A percentile compares a stretch with the other conserved stretches of the same genome.
Conservation (phyloP, 2,888 invertebrate genomes). For the Dione juno region DNA sequence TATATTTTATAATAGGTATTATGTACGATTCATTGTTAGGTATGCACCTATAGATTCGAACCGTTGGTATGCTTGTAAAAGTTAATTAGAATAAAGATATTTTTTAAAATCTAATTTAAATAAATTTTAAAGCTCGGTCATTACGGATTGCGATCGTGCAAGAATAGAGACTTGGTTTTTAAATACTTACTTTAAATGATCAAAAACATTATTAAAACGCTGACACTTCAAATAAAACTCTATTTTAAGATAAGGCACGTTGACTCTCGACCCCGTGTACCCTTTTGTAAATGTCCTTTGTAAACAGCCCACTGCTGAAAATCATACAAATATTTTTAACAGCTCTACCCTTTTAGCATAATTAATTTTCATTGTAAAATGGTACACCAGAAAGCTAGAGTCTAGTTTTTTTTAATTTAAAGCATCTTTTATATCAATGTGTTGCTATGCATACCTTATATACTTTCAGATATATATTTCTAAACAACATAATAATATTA, state of each 20-base stretch:
- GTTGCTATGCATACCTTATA: too few relatives aligned
- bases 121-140: too few relatives aligned
- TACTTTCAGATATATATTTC: too few relatives aligned
- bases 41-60: too few relatives aligned
- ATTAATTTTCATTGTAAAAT: conserved; percentile 20
- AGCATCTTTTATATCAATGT: neutral
- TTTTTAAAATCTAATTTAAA: too few relatives aligned
- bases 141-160: too few relatives aligned
- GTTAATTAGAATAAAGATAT: too few relatives aligned
- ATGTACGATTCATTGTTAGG: too few relatives aligned
- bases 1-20: too few relatives aligned
- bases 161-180: neutral
- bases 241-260: conserved; percentile 73
- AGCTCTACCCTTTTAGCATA: conserved; percentile 23
- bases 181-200: conserved; percentile 19
- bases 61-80: too few relatives aligned
- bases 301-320: conserved; percentile 35
- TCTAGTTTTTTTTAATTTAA: neutral
- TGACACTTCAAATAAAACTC: conserved; percentile 39
- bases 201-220: conserved; percentile 39
- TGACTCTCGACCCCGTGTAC: conserved; percentile 50
- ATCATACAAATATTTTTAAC: conserved; percentile 42
- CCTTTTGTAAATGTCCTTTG: conserved; percentile 39
- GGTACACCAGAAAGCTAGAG: neutral
- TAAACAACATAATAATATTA: neutral